phyloP scores from a whole-genome alignment of 92 coral and sea anemone genomes.

The Heteractis magnifica region DNA sequence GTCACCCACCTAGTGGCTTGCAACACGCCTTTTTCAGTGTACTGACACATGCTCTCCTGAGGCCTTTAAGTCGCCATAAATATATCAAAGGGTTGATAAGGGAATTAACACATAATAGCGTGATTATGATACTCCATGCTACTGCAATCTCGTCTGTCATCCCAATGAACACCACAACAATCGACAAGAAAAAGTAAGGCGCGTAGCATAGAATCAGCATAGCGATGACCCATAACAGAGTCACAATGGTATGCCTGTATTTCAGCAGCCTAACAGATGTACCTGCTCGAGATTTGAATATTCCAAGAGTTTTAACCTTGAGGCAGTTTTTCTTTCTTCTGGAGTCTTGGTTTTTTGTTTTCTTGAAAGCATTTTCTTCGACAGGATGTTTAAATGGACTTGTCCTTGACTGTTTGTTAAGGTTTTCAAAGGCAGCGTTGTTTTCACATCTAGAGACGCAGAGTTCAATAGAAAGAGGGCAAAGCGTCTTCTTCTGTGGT shows the following conservation, averaged over 20 bases:
- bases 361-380: neutral
- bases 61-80: slow-evolving; percentile 23
- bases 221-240: slow-evolving; percentile 18
- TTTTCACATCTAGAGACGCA: neutral
- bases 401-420: neutral
- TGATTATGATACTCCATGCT: slow-evolving; percentile 21
- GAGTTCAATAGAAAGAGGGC: neutral
- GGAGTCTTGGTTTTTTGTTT: neutral
- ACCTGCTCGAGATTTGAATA: neutral
- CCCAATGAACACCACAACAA: slow-evolving; percentile 17
- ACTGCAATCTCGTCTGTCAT: slow-evolving; percentile 23
- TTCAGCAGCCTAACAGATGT: slow-evolving; percentile 6
- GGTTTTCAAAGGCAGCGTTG: neutral
- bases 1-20: neutral
- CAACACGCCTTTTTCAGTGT: slow-evolving; percentile 1
- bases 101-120: slow-evolving; percentile 20
- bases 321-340: neutral
- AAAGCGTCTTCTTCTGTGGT: neutral
- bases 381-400: neutral
- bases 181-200: slow-evolving; percentile 29
- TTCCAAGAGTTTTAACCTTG: neutral
- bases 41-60: slow-evolving; percentile 26
- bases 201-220: slow-evolving; percentile 17
- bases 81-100: slow-evolving; percentile 28
- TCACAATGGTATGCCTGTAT: slow-evolving; percentile 28